Percentiles rank a stretch among this genome's conserved stretches.
phyloP scores from a whole-genome alignment of 2,797 vertebrate genomes.

The Carapus acus region DNA sequence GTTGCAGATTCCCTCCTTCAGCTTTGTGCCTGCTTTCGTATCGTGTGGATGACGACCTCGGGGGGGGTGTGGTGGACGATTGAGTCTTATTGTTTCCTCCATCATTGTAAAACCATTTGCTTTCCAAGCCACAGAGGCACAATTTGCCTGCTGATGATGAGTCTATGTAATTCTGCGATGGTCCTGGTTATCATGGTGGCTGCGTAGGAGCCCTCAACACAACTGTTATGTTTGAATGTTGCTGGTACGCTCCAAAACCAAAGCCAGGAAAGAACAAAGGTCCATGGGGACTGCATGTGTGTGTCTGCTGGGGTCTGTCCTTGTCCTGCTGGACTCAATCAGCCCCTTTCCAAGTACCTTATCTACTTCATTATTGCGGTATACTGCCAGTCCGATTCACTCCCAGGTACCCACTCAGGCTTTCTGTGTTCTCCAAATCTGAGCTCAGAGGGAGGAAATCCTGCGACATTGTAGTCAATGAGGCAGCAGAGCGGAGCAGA shows the following conservation, averaged over 20 bases:
- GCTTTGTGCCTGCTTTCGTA: slow-evolving; percentile 20
- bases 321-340: no score
- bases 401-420: no score
- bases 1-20: slow-evolving; percentile 4
- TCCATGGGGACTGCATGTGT: no score
- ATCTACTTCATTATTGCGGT: background rate
- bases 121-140: slow-evolving; percentile 44
- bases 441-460: background rate
- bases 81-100: slow-evolving; percentile 24
- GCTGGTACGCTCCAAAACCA: no score
- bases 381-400: background rate
- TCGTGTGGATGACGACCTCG: slow-evolving; percentile 14
- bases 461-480: slow-evolving; percentile 10
- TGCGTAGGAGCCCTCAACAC: slow-evolving; percentile 2
- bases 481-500: slow-evolving; percentile 18
- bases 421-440: slow-evolving; percentile 7
- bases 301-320: no score
- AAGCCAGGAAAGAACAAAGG: no score
- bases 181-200: slow-evolving; percentile 34
- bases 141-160: slow-evolving; percentile 42
- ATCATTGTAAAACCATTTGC: slow-evolving; percentile 26
- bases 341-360: background rate
- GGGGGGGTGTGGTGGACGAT: slow-evolving; percentile 10
- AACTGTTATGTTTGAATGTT: slow-evolving; percentile 12
- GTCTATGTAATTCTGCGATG: slow-evolving; percentile 30